phyloP scores from a whole-genome alignment of 2,888 invertebrate genomes.

The Drosophila rubida region DNA sequence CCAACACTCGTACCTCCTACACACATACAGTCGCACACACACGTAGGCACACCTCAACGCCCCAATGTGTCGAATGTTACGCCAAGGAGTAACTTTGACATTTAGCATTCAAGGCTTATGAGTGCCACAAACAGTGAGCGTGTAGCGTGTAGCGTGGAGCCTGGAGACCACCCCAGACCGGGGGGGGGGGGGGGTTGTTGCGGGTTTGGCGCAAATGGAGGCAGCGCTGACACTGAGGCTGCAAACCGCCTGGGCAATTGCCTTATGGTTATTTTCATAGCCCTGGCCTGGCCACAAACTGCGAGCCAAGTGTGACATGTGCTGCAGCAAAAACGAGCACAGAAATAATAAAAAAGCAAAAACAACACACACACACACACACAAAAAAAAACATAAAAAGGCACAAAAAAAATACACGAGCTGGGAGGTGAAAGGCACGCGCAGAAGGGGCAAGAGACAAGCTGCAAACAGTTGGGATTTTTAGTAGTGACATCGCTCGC shows the following conservation, averaged over 20 bases:
- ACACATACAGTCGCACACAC: conserved; percentile 25
- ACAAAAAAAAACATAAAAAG: conserved; percentile 17
- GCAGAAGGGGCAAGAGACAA: conserved; percentile 31
- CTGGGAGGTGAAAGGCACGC: no score
- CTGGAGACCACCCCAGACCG: conserved; percentile 31
- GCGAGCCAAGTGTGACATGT: conserved; percentile 73
- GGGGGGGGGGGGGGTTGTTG: not conserved
- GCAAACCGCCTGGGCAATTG: conserved; percentile 76
- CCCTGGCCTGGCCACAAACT: conserved; percentile 78
- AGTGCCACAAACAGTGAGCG: conserved; percentile 65
- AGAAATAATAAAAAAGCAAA: conserved; percentile 23
- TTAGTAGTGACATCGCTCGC: conserved; percentile 48
- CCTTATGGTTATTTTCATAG: conserved; percentile 82
- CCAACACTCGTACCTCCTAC: conserved; percentile 19
- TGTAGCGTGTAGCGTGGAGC: conserved; percentile 32
- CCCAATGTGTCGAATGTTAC: conserved; percentile 80
- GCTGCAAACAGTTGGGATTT: conserved; percentile 62
- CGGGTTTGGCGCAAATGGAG: conserved; percentile 29
- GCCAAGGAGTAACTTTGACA: conserved; percentile 81
- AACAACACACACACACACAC: no score
- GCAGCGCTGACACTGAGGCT: conserved; percentile 42
- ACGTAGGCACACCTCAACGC: conserved; percentile 72
- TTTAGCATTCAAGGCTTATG: conserved; percentile 81
- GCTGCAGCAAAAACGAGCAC: conserved; percentile 54
- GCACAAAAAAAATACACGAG: conserved; percentile 1